Evolutionary conservation across 2,888 invertebrate genomes (phyloP).

Genomic region (Conistra vaccinii): DNA sequence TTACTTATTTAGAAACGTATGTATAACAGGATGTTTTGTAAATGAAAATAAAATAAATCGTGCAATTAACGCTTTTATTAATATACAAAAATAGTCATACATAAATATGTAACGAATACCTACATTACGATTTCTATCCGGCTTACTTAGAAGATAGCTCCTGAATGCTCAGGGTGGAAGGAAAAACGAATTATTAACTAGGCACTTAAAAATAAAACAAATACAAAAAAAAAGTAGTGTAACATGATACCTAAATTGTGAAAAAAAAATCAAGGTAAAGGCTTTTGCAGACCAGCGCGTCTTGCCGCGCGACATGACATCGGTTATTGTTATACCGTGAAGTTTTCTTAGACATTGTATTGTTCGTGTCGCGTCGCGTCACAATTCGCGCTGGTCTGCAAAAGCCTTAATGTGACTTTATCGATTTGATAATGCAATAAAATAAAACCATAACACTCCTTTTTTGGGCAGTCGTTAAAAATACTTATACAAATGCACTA

Average conservation of each 20-base stretch:
- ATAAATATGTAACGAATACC: slow-evolving; percentile 43
- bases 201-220: slow-evolving; percentile 8
- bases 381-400: too few species aligned
- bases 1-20: background rate
- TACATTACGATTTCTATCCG: slow-evolving; percentile 33
- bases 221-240: background rate
- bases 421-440: slow-evolving; percentile 12
- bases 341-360: too few species aligned
- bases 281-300: too few species aligned
- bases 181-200: slow-evolving; percentile 22
- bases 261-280: background rate
- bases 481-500: background rate
- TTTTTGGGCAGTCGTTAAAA: background rate
- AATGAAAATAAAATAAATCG: slow-evolving; percentile 11
- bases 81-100: slow-evolving; percentile 57
- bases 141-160: slow-evolving; percentile 26
- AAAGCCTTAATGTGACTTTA: too few species aligned
- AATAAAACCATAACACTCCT: background rate
- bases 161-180: slow-evolving; percentile 6
- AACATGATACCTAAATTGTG: slow-evolving; percentile 4
- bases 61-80: slow-evolving; percentile 53
- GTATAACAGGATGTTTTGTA: background rate
- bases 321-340: too few species aligned
- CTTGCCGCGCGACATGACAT: too few species aligned
- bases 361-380: too few species aligned